A percentile compares a stretch with the other conserved stretches of the same genome.
Conservation (phyloP, 2,797 vertebrate species). For the Myiotriccus ornatus region DNA sequence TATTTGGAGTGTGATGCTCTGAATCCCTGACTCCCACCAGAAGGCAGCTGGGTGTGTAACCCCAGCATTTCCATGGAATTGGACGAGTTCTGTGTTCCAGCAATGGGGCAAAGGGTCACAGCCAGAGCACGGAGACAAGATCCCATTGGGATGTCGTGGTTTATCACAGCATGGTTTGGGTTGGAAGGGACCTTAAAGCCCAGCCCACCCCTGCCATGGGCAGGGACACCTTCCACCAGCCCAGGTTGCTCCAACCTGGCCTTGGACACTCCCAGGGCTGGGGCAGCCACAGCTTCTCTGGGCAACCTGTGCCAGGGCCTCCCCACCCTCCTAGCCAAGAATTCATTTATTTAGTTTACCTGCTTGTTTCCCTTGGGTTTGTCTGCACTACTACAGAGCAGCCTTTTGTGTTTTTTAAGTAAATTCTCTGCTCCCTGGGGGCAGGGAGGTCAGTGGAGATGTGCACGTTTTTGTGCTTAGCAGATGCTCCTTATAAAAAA, state of each 20-base stretch:
- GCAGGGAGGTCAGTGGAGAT: neutral
- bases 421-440: neutral
- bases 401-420: rapidly evolving
- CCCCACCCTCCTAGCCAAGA: rapidly evolving
- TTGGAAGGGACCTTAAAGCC: neutral
- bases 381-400: neutral
- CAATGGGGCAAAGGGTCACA: neutral
- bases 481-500: neutral
- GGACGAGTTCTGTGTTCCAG: neutral
- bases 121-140: neutral
- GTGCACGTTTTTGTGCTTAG: neutral
- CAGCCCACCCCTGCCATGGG: neutral
- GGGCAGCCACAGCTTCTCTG: neutral
- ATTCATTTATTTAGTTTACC: neutral
- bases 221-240: rapidly evolving
- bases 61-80: neutral
- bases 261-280: neutral
- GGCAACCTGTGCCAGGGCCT: neutral
- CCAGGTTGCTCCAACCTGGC: neutral
- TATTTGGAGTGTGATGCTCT: neutral
- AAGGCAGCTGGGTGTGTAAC: neutral
- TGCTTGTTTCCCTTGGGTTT: neutral
- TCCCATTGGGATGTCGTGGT: neutral
- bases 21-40: neutral
- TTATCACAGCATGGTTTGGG: neutral